Evolutionary conservation across 2,113 vertebrate species (phyloP), one percentile per base, ranked within the genome.

Genomic region (Prunella himalayana): DNA sequence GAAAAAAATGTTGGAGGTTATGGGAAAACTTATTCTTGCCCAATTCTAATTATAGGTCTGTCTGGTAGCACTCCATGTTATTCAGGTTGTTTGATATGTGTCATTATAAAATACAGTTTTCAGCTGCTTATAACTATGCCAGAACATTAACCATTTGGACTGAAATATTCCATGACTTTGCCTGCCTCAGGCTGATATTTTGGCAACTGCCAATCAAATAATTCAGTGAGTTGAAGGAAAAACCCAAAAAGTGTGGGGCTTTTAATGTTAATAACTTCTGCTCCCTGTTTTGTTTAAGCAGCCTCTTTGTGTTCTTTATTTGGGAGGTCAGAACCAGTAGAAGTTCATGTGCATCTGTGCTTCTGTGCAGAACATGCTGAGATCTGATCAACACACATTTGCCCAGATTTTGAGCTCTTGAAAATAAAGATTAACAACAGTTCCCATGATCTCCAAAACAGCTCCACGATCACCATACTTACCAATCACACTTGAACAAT

Each of bases 11-110:
- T 83, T 90, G 71, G 50, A 90, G 45, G 45, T 59, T 86, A 90
- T 83, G 90, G 72, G 94, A 96, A 96, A 96, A 78, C 9, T 66
- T 35, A 81, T 63, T 92, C 86, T 61, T 94, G 76, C 10, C 60
- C 91, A 81, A 24, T 88, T 94, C 80, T 90, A 88, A 93, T 95
- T 90, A 93, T 94, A 93, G 44, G 22, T 73, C 86, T 92, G 91
- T 79, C 77, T 94, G 77, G 95, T 94, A 94, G 51, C 64, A 64
- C 68, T 88, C 47, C 4, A 1, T 83, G 42, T 88, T 94, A 88
- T 75, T 81, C 88, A 92, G 76, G 76, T 91, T 15, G 51, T 77
- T 82, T 88, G 83, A 93, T 83, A 93, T 50, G 64, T 78, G 56
- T 31, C 27, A 71, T 90, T 92, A 78, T 78, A 86, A 44, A 77